phyloP scores from a whole-genome alignment of 1,140 invertebrate genomes.

The Calliphora vicina region DNA sequence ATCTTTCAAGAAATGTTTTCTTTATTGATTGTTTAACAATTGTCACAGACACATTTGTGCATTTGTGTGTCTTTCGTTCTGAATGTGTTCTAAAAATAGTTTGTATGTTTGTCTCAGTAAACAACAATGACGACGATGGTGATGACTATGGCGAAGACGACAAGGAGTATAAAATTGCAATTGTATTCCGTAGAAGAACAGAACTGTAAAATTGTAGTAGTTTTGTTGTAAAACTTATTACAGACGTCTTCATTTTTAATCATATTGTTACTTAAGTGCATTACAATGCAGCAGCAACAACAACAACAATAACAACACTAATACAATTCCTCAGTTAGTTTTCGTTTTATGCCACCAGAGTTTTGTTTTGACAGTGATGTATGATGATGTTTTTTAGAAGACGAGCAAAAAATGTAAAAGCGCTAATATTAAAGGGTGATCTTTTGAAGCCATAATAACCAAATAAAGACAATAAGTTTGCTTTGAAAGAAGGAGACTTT shows the following conservation, averaged over 20 bases:
- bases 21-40: slow-evolving; percentile 33
- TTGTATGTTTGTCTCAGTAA: neutral
- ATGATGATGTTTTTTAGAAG: slow-evolving; percentile 12
- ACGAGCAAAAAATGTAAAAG: too few species aligned
- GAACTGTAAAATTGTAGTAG: neutral
- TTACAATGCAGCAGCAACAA: slow-evolving; percentile 19
- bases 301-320: neutral
- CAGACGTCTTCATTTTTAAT: slow-evolving; percentile 26
- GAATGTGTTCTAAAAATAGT: too few species aligned
- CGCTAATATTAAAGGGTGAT: too few species aligned
- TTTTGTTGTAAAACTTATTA: neutral
- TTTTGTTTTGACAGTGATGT: slow-evolving; percentile 28
- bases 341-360: neutral
- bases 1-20: slow-evolving; percentile 28
- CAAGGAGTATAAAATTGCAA: neutral
- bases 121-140: neutral
- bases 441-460: too few species aligned
- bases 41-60: slow-evolving; percentile 19
- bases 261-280: slow-evolving; percentile 31
- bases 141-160: neutral
- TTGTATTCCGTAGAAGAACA: neutral
- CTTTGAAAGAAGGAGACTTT: too few species aligned
- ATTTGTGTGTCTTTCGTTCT: neutral
- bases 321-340: neutral
- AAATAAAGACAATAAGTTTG: too few species aligned